phyloP scores from a whole-genome alignment of 2,797 vertebrate species.

The Tragelaphus eurycerus region DNA sequence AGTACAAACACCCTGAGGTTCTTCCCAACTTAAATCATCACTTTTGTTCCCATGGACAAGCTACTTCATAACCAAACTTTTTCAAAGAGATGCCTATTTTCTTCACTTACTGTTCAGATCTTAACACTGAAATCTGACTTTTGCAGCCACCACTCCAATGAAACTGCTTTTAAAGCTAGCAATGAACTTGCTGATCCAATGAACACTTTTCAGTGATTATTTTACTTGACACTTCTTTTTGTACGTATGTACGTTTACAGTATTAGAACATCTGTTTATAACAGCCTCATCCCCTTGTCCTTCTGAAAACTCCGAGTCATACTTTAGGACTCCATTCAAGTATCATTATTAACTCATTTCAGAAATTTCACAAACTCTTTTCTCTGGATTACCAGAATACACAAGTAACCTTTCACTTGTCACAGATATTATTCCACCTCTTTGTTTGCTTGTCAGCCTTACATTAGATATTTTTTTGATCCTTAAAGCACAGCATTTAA shows the following conservation, averaged over 20 bases:
- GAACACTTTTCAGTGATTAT: not conserved
- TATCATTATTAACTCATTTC: not conserved
- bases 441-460: not conserved
- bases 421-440: not conserved
- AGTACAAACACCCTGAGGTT: not conserved
- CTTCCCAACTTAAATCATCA: not conserved
- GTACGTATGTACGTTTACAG: not conserved
- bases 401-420: not conserved
- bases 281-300: not conserved
- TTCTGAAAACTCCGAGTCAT: not conserved
- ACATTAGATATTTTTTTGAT: not conserved
- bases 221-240: not conserved
- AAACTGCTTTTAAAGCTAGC: not conserved
- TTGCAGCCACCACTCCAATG: not conserved
- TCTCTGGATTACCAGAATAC: not conserved
- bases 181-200: not conserved
- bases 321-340: not conserved
- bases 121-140: not conserved
- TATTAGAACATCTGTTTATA: not conserved
- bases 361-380: not conserved
- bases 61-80: not conserved
- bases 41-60: not conserved
- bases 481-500: not conserved
- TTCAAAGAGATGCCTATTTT: not conserved
- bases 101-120: not conserved